Base-by-base conservation (phyloP, 1,140 invertebrate species). In the Dolichoris vasculosae region DNA sequence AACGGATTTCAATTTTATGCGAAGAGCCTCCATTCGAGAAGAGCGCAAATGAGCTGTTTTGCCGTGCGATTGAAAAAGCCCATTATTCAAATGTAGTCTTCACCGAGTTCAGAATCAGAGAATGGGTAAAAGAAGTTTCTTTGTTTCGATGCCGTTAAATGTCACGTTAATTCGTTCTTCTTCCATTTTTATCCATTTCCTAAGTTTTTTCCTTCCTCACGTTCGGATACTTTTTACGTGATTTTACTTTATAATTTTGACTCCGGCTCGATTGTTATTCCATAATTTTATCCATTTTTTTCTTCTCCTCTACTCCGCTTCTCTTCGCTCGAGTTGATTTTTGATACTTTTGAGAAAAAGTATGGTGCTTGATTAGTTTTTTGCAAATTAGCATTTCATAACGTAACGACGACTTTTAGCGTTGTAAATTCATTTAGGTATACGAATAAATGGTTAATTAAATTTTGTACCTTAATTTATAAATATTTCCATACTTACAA, bases 171-270 rank as follows among this genome's bases (percentile, higher is more conserved):
- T 86, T 86, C 78, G 59, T 32, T 43, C 38, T 13, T 38, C 55
- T 13, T 26, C 55, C 26, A 40, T 67, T 80, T 43, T 20, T 23
- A 38, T 35, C 59, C 35, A 23, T 38, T 32, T 17, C 55, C 23
- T 20, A 35, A 32, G 9, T 23, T 63, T 32, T 77, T 63, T 8
- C 7, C 35, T 8, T 17, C 46, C n/a, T 30, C 11, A 2, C 77
- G 81, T 35, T 46, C 59, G 55, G 55, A 43, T 76, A 38, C 69
- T 76, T 77, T 82, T 82, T 76, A 71, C 67, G 71, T 78, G 73
- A 83, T 86, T 86, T 86, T 82, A 86, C 85, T 86, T 86, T 86
- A 82, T 86, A 82, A 86, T 86, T 64, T 38, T 2, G 48, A n/a
- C 63, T n/a, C 26, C 17, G 40, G 26, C 17, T 59, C 82, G 69